A percentile compares a stretch with the other conserved stretches of the same genome.
Conservation (phyloP, 1,140 invertebrate species). For the Diachasmimorpha longicaudata region DNA sequence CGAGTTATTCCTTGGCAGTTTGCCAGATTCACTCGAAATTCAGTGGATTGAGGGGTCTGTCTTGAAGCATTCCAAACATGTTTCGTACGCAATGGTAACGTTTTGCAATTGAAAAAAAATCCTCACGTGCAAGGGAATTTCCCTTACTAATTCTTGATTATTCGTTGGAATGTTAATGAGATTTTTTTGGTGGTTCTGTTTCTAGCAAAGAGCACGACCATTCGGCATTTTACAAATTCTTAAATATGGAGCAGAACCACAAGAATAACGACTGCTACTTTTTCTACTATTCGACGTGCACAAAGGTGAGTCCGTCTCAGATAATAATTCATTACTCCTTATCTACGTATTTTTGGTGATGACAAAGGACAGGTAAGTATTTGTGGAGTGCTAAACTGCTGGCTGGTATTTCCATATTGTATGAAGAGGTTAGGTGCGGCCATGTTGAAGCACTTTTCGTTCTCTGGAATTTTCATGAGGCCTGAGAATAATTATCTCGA, state of each 20-base stretch:
- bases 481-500: background rate
- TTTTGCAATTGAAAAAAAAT: conserved; percentile 17
- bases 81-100: conserved; percentile 58
- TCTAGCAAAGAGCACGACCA: conserved; percentile 60
- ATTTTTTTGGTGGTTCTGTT: conserved; percentile 21
- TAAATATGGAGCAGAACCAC: conserved; percentile 58
- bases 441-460: conserved; percentile 45
- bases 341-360: background rate
- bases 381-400: background rate
- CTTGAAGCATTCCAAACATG: conserved; percentile 42
- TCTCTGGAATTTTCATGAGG: background rate
- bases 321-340: conserved; percentile 5
- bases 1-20: background rate
- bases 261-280: conserved; percentile 84
- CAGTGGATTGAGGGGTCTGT: conserved; percentile 12
- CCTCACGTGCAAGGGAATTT: conserved; percentile 2
- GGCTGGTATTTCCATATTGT: conserved; percentile 38
- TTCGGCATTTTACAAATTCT: conserved; percentile 54
- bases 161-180: background rate
- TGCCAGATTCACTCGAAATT: conserved; percentile 22
- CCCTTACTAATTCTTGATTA: background rate
- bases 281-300: conserved; percentile 83
- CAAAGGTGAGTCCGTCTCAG: conserved; percentile 68
- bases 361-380: background rate
- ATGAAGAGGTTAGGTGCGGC: conserved; percentile 49